Evolutionary conservation across 2,113 vertebrate genomes (phyloP).

Genomic region (Ondatra zibethicus): DNA sequence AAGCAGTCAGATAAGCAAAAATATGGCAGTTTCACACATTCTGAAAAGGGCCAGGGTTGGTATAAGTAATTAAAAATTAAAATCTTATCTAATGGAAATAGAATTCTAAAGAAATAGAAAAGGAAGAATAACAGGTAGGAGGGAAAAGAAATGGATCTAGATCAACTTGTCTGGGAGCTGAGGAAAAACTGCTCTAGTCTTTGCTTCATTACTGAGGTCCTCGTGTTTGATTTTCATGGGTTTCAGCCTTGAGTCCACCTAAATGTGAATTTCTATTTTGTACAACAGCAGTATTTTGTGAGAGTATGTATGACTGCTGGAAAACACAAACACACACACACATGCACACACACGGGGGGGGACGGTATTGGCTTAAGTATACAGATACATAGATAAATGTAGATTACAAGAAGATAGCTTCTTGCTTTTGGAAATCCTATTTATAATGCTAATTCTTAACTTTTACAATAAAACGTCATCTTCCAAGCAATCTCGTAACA

Average conservation of each 20-base stretch:
- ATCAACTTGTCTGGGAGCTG: not conserved
- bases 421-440: slow-evolving; percentile 56
- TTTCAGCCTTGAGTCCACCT: not conserved
- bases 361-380: not conserved
- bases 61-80: not conserved
- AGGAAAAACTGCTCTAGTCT: not conserved
- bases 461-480: slow-evolving; percentile 50
- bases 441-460: slow-evolving; percentile 59
- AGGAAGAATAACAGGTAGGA: not conserved
- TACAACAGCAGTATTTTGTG: not conserved
- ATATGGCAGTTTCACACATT: slow-evolving; percentile 1
- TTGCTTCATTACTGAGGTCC: not conserved
- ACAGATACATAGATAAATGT: not conserved
- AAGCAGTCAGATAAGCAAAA: slow-evolving; percentile 34
- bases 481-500: slow-evolving; percentile 51
- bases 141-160: slow-evolving; percentile 36
- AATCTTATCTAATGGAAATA: not conserved
- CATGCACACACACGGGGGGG: not conserved
- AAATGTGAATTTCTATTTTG: not conserved
- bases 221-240: not conserved
- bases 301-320: not conserved
- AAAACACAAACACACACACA: too few species aligned
- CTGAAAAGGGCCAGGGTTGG: not conserved
- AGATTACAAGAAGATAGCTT: slow-evolving; percentile 13
- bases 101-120: not conserved